phyloP scores from a whole-genome alignment of 2,888 invertebrate species.

The Nomada ferruginata region DNA sequence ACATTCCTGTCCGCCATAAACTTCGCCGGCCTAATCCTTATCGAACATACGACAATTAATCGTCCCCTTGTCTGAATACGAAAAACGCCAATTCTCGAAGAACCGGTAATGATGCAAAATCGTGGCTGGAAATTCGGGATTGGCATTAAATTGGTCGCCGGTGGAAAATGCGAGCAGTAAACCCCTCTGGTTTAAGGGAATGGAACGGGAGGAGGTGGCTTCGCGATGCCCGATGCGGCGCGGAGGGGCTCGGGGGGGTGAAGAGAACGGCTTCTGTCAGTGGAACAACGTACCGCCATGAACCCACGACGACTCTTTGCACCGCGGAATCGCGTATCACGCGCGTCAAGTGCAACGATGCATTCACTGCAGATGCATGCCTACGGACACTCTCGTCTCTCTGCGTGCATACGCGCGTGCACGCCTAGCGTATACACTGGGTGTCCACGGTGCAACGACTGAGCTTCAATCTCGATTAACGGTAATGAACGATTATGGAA shows the following conservation, averaged over 20 bases:
- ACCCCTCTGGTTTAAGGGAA: conserved; percentile 32
- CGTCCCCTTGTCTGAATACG: background rate
- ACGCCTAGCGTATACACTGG: conserved; percentile 48
- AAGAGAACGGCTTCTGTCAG: conserved; percentile 70
- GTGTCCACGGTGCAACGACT: conserved; percentile 25
- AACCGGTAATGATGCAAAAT: background rate
- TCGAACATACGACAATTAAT: no score
- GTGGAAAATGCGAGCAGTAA: conserved; percentile 1
- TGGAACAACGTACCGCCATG: conserved; percentile 82
- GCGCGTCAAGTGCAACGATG: conserved; percentile 81
- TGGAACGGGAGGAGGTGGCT: conserved; percentile 27
- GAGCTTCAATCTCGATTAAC: background rate
- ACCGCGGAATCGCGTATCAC: conserved; percentile 77
- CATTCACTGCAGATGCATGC: conserved; percentile 74
- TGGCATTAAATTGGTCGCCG: background rate
- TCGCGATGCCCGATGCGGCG: conserved; percentile 16
- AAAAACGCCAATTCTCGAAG: background rate
- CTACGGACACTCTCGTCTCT: conserved; percentile 53
- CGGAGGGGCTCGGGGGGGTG: background rate
- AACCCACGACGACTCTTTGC: conserved; percentile 75
- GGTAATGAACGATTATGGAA: background rate
- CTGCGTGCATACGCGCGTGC: conserved; percentile 28
- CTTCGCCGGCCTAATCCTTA: no score
- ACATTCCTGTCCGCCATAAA: no score
- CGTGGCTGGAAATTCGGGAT: no score